Conservation (phyloP, 2,888 invertebrate species). For the Gymnoscelis rufifasciata region DNA sequence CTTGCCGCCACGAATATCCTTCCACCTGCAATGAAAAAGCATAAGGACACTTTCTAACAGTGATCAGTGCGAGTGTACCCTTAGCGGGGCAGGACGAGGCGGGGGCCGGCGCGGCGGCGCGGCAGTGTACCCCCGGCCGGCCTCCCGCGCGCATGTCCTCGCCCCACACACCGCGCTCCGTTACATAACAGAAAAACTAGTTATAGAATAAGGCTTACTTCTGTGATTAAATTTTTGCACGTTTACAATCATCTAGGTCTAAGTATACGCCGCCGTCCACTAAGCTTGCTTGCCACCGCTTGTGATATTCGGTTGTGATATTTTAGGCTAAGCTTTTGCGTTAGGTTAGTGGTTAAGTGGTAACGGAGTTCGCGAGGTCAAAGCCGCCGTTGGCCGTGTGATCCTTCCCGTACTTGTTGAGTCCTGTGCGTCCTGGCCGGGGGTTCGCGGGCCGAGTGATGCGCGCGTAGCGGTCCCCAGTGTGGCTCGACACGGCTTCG, state of each 20-base stretch:
- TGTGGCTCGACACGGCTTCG: constrained; percentile 84
- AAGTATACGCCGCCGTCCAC: constrained; percentile 78
- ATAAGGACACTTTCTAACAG: background rate
- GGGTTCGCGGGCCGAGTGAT: constrained; percentile 46
- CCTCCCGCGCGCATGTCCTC: constrained; percentile 67
- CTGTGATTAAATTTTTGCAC: constrained; percentile 75
- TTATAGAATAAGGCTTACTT: constrained; percentile 66
- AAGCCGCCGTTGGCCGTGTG: constrained; percentile 46
- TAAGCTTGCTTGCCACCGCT: constrained; percentile 76
- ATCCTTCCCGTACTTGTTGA: constrained; percentile 42
- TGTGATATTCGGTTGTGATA: constrained; percentile 79
- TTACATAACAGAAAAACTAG: constrained; percentile 65
- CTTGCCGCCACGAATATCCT: too few relatives aligned
- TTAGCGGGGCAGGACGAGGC: constrained; percentile 26
- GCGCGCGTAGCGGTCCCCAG: constrained; percentile 67
- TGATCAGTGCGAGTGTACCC: background rate
- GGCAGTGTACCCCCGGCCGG: constrained; percentile 71
- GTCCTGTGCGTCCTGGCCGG: constrained; percentile 41
- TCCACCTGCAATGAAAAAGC: background rate
- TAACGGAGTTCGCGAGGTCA: constrained; percentile 46
- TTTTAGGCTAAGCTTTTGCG: constrained; percentile 72
- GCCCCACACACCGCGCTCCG: constrained; percentile 62
- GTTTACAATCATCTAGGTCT: constrained; percentile 67
- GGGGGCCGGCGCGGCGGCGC: constrained; percentile 24
- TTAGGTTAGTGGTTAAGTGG: constrained; percentile 51